Percentiles rank a stretch among this genome's conserved stretches.
Conservation (phyloP, 2,888 invertebrate genomes). For the Patella ulyssiponensis region DNA sequence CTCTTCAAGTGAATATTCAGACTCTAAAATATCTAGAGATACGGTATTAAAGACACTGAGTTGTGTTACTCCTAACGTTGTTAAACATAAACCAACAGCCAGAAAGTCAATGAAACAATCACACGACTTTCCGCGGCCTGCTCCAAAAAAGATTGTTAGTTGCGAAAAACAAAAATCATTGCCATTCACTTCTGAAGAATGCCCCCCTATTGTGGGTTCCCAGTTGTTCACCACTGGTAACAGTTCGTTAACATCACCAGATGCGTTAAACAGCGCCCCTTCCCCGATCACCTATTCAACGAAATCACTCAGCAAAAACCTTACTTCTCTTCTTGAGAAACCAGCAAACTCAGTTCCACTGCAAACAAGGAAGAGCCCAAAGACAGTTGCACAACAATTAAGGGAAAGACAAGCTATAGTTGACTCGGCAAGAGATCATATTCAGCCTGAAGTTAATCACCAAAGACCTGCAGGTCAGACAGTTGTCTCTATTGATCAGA, state of each 20-base stretch:
- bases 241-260: no score
- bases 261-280: background rate
- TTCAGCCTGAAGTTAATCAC: no score
- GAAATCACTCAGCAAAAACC: background rate
- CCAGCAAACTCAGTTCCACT: background rate
- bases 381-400: background rate
- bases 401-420: background rate
- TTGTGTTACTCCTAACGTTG: background rate
- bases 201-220: background rate
- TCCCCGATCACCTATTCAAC: background rate
- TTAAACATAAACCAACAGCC: background rate
- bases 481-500: background rate
- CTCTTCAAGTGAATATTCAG: background rate
- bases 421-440: background rate
- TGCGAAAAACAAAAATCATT: background rate
- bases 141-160: background rate
- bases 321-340: background rate
- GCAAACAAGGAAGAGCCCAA: background rate
- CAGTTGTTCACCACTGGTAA: background rate
- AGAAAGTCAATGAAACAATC: background rate
- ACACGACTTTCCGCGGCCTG: background rate
- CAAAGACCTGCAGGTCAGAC: background rate
- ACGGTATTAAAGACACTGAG: background rate
- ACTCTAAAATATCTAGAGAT: conserved; percentile 5
- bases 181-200: background rate